phyloP scores from a whole-genome alignment of 2,888 invertebrate species.

The Hypselothyrea guttata region DNA sequence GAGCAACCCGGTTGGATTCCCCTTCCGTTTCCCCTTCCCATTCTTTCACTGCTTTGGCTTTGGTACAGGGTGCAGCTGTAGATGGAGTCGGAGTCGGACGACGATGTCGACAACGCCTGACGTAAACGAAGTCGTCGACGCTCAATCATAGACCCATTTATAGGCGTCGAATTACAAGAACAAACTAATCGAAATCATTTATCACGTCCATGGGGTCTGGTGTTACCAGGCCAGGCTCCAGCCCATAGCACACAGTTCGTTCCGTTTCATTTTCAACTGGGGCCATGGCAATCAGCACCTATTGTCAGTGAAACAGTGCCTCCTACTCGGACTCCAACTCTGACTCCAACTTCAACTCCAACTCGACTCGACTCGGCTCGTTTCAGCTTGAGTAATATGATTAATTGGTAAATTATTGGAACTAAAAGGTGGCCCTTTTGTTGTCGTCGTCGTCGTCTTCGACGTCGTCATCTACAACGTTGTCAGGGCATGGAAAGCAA shows the following conservation, averaged over 20 bases:
- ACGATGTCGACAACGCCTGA: conserved; percentile 58
- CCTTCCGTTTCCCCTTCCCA: background rate
- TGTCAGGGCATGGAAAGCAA: conserved; percentile 15
- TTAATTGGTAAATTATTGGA: conserved; percentile 80
- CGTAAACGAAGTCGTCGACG: conserved; percentile 74
- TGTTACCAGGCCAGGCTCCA: conserved; percentile 4
- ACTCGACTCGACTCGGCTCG: conserved; percentile 3
- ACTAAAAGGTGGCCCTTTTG: conserved; percentile 72
- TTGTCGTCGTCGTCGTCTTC: conserved; percentile 33
- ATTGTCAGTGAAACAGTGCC: conserved; percentile 66
- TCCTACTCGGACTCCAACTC: conserved; percentile 9
- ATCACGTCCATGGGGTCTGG: conserved; percentile 67
- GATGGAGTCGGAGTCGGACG: conserved; percentile 12
- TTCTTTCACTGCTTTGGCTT: background rate
- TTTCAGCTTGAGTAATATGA: conserved; percentile 69
- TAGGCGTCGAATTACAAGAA: conserved; percentile 83
- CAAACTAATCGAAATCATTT: conserved; percentile 82
- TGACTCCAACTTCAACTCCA: conserved; percentile 1
- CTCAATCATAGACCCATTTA: conserved; percentile 82
- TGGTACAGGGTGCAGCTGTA: conserved; percentile 52
- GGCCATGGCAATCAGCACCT: conserved; percentile 74
- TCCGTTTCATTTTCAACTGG: conserved; percentile 54
- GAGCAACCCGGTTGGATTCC: conserved; percentile 30
- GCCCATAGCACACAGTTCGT: conserved; percentile 1
- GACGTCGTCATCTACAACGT: conserved; percentile 50